Percentiles rank a stretch among this genome's conserved stretches.
phyloP scores from a whole-genome alignment of 64 coral and sea anemone species.

The Pachyseris speciosa region DNA sequence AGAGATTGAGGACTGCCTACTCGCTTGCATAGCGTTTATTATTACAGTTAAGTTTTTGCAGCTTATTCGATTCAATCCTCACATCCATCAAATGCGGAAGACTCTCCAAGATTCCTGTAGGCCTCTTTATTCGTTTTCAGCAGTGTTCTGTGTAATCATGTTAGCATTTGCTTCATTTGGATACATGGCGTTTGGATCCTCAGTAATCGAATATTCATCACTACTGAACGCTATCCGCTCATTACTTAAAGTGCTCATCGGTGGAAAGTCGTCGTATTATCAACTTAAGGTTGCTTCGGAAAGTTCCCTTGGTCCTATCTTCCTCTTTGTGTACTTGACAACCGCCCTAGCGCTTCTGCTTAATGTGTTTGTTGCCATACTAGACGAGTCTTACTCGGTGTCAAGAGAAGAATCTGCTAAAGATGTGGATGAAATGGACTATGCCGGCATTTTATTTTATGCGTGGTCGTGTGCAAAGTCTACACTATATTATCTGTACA shows the following conservation, averaged over 20 bases:
- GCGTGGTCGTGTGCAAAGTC: background rate
- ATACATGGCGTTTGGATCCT: conserved; percentile 58
- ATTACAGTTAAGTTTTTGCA: conserved; percentile 59
- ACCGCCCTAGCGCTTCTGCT: conserved; percentile 22
- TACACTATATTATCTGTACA: background rate
- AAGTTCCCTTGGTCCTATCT: conserved; percentile 37
- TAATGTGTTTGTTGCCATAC: conserved; percentile 66
- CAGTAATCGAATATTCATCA: conserved; percentile 53
- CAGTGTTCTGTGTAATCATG: conserved; percentile 37
- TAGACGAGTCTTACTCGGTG: conserved; percentile 51
- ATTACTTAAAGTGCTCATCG: conserved; percentile 57
- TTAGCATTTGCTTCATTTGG: conserved; percentile 44
- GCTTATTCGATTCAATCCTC: conserved; percentile 63
- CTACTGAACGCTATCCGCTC: conserved; percentile 31
- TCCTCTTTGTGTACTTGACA: conserved; percentile 56
- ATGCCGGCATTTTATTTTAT: conserved; percentile 13
- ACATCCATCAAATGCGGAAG: conserved; percentile 47
- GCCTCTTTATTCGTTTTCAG: conserved; percentile 22
- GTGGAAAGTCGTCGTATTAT: conserved; percentile 49
- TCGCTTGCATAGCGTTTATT: conserved; percentile 68
- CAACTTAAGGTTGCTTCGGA: conserved; percentile 33
- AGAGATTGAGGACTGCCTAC: conserved; percentile 58
- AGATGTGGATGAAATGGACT: conserved; percentile 22
- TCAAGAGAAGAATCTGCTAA: conserved; percentile 11
- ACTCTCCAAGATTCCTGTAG: conserved; percentile 47